phyloP scores from a whole-genome alignment of 2,797 vertebrate genomes.

The Sarcophilus harrisii region DNA sequence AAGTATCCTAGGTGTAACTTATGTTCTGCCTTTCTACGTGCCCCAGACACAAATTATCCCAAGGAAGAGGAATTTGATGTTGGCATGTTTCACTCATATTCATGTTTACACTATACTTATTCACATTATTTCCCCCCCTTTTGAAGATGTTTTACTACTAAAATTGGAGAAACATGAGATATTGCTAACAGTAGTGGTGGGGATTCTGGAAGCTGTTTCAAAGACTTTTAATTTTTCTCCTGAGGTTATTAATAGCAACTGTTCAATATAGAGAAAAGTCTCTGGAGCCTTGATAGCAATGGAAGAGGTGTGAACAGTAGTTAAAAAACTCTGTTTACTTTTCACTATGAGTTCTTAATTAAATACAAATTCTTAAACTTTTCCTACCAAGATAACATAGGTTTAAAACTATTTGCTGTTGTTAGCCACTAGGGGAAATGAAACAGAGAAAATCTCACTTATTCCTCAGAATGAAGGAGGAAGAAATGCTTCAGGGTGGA shows the following conservation, averaged over 20 bases:
- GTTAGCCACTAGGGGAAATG: neutral
- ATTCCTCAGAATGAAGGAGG: neutral
- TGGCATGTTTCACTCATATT: neutral
- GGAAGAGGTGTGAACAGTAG: neutral
- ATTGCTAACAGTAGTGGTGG: neutral
- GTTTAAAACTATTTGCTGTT: neutral
- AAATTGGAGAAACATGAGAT: neutral
- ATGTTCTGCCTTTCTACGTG: neutral
- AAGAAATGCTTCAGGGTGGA: neutral
- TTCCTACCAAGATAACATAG: neutral
- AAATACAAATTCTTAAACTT: neutral
- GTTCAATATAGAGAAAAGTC: neutral
- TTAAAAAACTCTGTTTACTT: neutral
- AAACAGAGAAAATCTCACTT: neutral
- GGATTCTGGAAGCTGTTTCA: neutral
- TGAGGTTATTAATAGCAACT: neutral
- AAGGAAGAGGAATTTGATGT: neutral
- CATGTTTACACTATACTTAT: neutral
- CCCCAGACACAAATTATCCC: neutral
- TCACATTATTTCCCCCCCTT: neutral
- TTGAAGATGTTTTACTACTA: neutral
- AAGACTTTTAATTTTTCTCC: neutral
- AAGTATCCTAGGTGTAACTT: neutral
- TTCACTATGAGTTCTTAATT: neutral
- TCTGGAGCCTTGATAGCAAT: neutral